These are phyloP conservation scores for Ifrita kowaldi DNA, from an alignment of 2,113 vertebrate genomes.

Conservation along the genomic window DNA sequence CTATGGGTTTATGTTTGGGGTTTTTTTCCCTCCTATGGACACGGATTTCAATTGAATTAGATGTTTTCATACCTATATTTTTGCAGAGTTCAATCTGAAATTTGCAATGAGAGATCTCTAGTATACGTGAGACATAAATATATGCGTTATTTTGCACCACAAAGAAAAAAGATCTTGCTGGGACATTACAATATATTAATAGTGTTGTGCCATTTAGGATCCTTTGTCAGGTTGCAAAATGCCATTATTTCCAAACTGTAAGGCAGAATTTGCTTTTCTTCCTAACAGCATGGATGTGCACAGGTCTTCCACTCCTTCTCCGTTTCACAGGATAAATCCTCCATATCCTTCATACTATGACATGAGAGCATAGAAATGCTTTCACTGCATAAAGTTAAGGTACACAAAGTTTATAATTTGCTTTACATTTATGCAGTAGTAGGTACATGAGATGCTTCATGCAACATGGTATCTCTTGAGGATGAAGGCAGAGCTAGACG, in stretches of 20 bases:
- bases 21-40: background rate
- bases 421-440: background rate
- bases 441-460: background rate
- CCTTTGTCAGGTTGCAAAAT: background rate
- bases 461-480: background rate
- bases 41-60: background rate
- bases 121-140: background rate
- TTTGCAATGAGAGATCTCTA: background rate
- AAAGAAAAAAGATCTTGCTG: background rate
- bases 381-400: background rate
- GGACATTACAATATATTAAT: background rate
- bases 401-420: background rate
- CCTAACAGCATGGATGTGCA: background rate
- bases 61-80: background rate
- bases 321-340: background rate
- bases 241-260: background rate
- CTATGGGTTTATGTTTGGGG: background rate
- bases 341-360: background rate
- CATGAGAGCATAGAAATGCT: background rate
- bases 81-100: conserved; percentile 19
- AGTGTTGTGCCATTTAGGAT: background rate
- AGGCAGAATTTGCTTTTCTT: background rate
- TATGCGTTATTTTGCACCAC: background rate
- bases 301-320: background rate
- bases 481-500: conserved; percentile 76